phyloP scores from a whole-genome alignment of 2,888 invertebrate species.

The Drosophila kokeensis region DNA sequence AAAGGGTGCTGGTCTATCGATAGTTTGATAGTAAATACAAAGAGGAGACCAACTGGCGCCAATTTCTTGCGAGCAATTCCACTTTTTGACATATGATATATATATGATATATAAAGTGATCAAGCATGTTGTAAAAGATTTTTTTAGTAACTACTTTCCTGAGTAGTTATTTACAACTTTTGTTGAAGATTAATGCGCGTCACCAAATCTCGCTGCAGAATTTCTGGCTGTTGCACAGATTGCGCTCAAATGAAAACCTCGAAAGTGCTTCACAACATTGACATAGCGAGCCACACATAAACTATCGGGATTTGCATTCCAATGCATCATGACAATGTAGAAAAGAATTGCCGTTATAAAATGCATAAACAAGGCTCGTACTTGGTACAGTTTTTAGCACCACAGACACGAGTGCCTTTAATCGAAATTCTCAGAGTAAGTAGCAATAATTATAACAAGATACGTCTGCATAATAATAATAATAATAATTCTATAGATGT shows the following conservation, averaged over 20 bases:
- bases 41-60: background rate
- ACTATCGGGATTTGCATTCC: background rate
- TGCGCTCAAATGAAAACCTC: too few relatives aligned
- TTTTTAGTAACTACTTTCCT: too few relatives aligned
- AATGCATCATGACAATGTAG: background rate
- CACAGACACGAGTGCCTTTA: background rate
- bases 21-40: background rate
- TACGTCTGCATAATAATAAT: background rate
- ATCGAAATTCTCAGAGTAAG: background rate
- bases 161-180: too few relatives aligned
- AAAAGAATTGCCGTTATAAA: background rate
- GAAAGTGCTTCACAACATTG: too few relatives aligned
- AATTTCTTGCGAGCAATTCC: background rate
- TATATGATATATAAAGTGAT: too few relatives aligned
- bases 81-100: too few relatives aligned
- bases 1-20: background rate
- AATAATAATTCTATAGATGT: background rate
- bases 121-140: background rate
- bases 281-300: too few relatives aligned
- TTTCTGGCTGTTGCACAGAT: too few relatives aligned
- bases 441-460: background rate
- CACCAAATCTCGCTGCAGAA: too few relatives aligned
- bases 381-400: background rate
- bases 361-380: background rate
- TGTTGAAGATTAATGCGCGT: too few relatives aligned